These are phyloP conservation scores for Anastrepha ludens DNA, from an alignment of 1,140 invertebrate genomes.

Conservation along the genomic window DNA sequence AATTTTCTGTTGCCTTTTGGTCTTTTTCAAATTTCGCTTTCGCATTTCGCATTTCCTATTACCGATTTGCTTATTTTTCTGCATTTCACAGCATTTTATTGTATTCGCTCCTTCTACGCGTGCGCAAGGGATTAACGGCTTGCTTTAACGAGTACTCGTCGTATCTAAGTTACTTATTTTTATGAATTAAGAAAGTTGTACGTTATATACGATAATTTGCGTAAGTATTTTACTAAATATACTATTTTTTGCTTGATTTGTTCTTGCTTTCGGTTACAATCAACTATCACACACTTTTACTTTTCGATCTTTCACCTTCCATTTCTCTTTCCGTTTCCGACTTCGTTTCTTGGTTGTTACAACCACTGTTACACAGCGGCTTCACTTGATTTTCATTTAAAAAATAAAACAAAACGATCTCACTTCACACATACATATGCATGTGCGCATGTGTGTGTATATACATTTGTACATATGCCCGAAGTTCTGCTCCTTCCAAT, in stretches of 20 bases:
- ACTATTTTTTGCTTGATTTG: constrained; percentile 36
- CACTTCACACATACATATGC: neutral
- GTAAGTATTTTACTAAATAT: constrained; percentile 14
- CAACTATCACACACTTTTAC: constrained; percentile 47
- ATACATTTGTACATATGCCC: neutral
- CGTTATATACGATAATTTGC: constrained; percentile 34
- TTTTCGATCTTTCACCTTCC: neutral
- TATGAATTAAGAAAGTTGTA: constrained; percentile 31
- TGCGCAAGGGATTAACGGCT: constrained; percentile 19
- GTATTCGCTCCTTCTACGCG: constrained; percentile 3
- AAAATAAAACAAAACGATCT: neutral
- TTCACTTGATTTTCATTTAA: neutral
- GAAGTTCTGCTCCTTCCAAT: neutral
- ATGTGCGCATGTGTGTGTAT: neutral
- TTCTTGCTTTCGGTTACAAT: constrained; percentile 48
- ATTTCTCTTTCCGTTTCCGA: neutral
- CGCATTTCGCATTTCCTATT: neutral
- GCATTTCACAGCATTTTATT: constrained; percentile 1
- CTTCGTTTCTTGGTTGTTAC: neutral
- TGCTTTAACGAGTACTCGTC: constrained; percentile 20
- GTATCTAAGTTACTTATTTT: constrained; percentile 11
- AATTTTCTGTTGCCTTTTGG: neutral
- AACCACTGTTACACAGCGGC: constrained; percentile 21
- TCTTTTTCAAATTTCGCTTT: neutral
- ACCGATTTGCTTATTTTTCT: neutral